Percentiles rank a stretch among this genome's conserved stretches.
These are phyloP conservation scores for Misgurnus anguillicaudatus DNA, from an alignment of 2,113 vertebrate genomes.

Conservation along the genomic window DNA sequence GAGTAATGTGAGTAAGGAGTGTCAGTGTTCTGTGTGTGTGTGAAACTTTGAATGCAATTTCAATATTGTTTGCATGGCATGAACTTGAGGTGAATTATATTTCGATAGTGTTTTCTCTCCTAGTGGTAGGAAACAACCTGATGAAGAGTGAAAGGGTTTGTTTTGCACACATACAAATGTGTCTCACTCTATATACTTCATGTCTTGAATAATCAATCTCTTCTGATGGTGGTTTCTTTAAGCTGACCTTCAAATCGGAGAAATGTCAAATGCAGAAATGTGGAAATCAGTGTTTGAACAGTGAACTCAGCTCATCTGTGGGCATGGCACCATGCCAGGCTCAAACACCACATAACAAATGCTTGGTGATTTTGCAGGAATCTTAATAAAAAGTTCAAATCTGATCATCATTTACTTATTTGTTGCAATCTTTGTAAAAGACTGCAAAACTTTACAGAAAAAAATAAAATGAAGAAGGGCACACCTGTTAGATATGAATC, in stretches of 20 bases:
- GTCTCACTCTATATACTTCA: slow-evolving; percentile 42
- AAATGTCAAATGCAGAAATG: slow-evolving; percentile 62
- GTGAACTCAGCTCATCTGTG: slow-evolving; percentile 81
- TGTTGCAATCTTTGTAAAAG: too few species aligned
- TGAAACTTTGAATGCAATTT: not conserved
- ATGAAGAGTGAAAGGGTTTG: not conserved
- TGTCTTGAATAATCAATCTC: not conserved
- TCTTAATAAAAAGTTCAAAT: too few species aligned
- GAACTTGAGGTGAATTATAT: not conserved
- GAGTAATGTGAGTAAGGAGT: slow-evolving; percentile 15
- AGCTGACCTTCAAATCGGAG: slow-evolving; percentile 43
- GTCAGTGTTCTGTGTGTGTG: slow-evolving; percentile 10
- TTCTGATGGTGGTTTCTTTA: slow-evolving; percentile 51
- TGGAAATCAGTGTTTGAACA: slow-evolving; percentile 78
- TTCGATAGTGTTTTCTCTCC: not conserved
- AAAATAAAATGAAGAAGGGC: too few species aligned
- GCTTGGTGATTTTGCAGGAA: too few species aligned
- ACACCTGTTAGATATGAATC: too few species aligned
- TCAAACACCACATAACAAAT: slow-evolving; percentile 47
- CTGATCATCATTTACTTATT: too few species aligned
- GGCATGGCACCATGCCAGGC: slow-evolving; percentile 60
- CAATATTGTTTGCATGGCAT: not conserved
- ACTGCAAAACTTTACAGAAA: too few species aligned
- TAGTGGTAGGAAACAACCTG: not conserved
- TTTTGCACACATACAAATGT: slow-evolving; percentile 43